Evolutionary conservation across 2,113 vertebrate species (phyloP).

Genomic region (Lontra canadensis): DNA sequence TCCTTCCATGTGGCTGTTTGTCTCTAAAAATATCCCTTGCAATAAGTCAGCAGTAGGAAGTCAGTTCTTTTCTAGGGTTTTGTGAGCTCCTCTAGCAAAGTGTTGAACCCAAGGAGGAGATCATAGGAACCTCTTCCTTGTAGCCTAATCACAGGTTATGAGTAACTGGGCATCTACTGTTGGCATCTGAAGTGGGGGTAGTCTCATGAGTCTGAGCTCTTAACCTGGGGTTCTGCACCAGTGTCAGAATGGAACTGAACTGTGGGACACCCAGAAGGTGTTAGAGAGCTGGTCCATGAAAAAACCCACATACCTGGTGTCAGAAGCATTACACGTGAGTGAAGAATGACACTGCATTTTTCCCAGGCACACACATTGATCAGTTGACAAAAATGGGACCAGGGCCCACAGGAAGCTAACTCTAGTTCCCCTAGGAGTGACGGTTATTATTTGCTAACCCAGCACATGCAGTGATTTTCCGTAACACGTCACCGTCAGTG

Average conservation of each 20-base stretch:
- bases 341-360: background rate
- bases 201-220: background rate
- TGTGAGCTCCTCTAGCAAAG: background rate
- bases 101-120: background rate
- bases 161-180: background rate
- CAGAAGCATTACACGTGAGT: background rate
- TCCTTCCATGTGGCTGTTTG: background rate
- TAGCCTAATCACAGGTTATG: background rate
- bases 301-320: background rate
- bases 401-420: background rate
- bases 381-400: background rate
- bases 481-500: accelerated
- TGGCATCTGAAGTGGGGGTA: background rate
- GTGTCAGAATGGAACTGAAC: background rate
- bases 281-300: background rate
- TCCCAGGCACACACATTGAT: background rate
- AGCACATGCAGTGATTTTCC: accelerated
- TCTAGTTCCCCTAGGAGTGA: background rate
- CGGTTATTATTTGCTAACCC: background rate
- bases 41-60: background rate
- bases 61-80: background rate
- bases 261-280: background rate
- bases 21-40: background rate
- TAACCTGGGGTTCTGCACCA: background rate
- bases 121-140: background rate